Percentiles rank a stretch among this genome's conserved stretches.
Evolutionary conservation across 2,113 vertebrate genomes (phyloP).

Genomic region (Rhinopithecus roxellana): DNA sequence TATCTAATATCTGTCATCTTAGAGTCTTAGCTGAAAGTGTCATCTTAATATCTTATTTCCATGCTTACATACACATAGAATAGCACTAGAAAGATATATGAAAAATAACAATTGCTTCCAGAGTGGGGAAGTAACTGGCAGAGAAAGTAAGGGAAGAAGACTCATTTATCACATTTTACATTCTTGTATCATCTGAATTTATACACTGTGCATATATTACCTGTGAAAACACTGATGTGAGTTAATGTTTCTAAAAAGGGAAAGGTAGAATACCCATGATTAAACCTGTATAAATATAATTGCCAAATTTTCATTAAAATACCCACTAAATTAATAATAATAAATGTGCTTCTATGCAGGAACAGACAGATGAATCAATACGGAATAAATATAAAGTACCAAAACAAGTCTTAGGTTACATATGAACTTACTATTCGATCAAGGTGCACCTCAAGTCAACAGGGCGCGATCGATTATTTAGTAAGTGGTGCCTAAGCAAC

Average conservation of each 20-base stretch:
- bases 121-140: not conserved
- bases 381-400: not conserved
- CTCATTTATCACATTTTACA: not conserved
- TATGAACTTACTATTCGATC: not conserved
- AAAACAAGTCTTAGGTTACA: not conserved
- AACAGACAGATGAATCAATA: not conserved
- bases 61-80: not conserved
- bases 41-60: not conserved
- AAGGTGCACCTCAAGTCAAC: not conserved
- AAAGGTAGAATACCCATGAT: not conserved
- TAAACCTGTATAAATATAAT: not conserved
- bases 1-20: not conserved
- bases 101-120: not conserved
- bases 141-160: not conserved
- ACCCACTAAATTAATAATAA: not conserved
- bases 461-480: not conserved
- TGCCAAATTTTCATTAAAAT: conserved; percentile 7
- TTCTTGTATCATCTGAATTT: not conserved
- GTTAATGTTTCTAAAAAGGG: not conserved
- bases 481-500: not conserved
- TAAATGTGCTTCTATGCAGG: not conserved
- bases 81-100: not conserved
- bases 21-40: not conserved
- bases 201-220: not conserved
- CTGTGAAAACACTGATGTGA: not conserved